phyloP scores from a whole-genome alignment of 2,888 invertebrate species.

The Pseudanteris insignis region DNA sequence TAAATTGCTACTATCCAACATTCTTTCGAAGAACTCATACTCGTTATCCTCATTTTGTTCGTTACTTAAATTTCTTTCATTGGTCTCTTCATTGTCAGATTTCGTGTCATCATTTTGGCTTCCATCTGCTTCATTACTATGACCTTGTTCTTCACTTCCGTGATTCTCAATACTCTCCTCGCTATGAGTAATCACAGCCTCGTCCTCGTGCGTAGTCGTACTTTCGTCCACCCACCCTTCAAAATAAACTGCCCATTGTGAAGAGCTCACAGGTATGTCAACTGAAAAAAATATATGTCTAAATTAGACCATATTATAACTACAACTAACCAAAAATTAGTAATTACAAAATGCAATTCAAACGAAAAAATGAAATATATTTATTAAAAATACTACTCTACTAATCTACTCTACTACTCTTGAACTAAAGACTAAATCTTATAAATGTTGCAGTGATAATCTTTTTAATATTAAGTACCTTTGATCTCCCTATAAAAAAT shows the following conservation, averaged over 20 bases:
- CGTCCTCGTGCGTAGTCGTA: slow-evolving; percentile 62
- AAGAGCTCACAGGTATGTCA: slow-evolving; percentile 72
- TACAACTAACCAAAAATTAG: too few species aligned
- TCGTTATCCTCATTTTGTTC: slow-evolving; percentile 64
- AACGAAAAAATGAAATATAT: too few species aligned
- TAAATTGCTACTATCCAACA: slow-evolving; percentile 39
- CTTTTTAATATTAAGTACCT: too few species aligned
- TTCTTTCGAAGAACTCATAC: slow-evolving; percentile 51
- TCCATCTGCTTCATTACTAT: slow-evolving; percentile 46
- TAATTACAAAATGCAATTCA: too few species aligned
- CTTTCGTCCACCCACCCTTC: slow-evolving; percentile 82
- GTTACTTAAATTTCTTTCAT: slow-evolving; percentile 49
- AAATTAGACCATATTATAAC: too few species aligned
- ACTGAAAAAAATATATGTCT: slow-evolving; percentile 66
- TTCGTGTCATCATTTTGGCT: slow-evolving; percentile 27
- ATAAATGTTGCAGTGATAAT: too few species aligned
- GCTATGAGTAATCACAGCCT: slow-evolving; percentile 20
- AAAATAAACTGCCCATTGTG: slow-evolving; percentile 78
- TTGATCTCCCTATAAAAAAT: too few species aligned
- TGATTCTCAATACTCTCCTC: slow-evolving; percentile 50
- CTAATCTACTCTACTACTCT: too few species aligned
- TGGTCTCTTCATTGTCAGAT: slow-evolving; percentile 57
- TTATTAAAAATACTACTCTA: too few species aligned
- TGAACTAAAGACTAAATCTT: too few species aligned
- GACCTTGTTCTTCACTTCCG: slow-evolving; percentile 59